phyloP scores from a whole-genome alignment of 1,140 invertebrate species.

The Dufourea novaeangliae region DNA sequence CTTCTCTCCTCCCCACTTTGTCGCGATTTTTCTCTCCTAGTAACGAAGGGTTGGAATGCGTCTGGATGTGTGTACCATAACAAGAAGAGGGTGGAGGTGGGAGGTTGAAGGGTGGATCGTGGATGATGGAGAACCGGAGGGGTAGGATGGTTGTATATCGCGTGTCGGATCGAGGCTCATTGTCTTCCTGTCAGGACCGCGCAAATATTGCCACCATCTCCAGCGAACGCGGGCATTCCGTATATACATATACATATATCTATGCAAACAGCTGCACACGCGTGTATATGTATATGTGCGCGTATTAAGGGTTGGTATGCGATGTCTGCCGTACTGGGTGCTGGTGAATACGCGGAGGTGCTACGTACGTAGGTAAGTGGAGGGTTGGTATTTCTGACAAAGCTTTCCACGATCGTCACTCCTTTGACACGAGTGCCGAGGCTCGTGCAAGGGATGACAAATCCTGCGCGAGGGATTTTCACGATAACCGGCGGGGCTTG shows the following conservation, averaged over 20 bases:
- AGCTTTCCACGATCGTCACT: conserved; percentile 67
- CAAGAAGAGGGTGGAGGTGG: conserved; percentile 31
- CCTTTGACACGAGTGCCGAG: conserved; percentile 68
- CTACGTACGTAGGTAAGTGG: conserved; percentile 59
- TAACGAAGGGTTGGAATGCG: conserved; percentile 52
- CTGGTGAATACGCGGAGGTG: conserved; percentile 15
- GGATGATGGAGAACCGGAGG: conserved; percentile 71
- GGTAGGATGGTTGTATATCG: conserved; percentile 66
- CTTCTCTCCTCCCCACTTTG: neutral
- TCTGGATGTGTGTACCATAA: conserved; percentile 55
- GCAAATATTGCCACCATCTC: conserved; percentile 80
- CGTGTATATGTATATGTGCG: conserved; percentile 13
- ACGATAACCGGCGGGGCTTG: conserved; percentile 35
- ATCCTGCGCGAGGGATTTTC: conserved; percentile 62
- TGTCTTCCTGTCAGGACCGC: conserved; percentile 77
- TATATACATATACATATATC: conserved; percentile 44
- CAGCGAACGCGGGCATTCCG: conserved; percentile 63
- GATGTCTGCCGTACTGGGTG: too few relatives aligned
- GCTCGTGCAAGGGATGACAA: conserved; percentile 50
- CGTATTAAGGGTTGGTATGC: neutral
- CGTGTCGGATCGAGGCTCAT: conserved; percentile 75
- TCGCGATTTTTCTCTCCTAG: conserved; percentile 48
- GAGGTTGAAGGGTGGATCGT: conserved; percentile 70
- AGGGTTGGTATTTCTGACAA: conserved; percentile 72
- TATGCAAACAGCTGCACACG: conserved; percentile 35